Conservation (phyloP, 2,888 invertebrate genomes). For the Calameuta pallipes region DNA sequence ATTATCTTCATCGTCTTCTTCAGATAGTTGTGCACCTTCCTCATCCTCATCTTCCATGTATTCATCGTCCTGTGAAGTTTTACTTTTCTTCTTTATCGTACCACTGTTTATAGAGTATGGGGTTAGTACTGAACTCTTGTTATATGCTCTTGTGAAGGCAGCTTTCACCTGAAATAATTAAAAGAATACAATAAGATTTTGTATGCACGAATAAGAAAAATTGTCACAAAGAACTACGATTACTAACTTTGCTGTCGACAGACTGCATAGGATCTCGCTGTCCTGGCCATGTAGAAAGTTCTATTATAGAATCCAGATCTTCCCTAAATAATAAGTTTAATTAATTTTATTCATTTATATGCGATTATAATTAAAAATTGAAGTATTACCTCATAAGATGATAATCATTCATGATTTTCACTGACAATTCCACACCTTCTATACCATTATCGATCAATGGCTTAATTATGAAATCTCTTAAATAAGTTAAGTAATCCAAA, state of each 20-base stretch:
- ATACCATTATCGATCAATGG: slow-evolving; percentile 79
- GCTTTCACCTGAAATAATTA: slow-evolving; percentile 79
- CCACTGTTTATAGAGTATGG: slow-evolving; percentile 79
- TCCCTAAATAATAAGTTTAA: slow-evolving; percentile 70
- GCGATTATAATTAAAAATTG: slow-evolving; percentile 2
- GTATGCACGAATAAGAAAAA: background rate
- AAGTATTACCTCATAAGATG: slow-evolving; percentile 73
- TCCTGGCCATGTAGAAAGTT: slow-evolving; percentile 87
- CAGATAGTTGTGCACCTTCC: slow-evolving; percentile 57
- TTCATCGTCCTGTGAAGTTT: slow-evolving; percentile 62
- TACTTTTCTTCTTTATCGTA: slow-evolving; percentile 73
- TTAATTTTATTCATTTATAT: background rate
- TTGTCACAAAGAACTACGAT: slow-evolving; percentile 8
- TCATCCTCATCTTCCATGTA: slow-evolving; percentile 62
- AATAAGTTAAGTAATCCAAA: slow-evolving; percentile 86
- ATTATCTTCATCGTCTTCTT: slow-evolving; percentile 72
- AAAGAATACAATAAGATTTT: background rate
- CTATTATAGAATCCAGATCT: slow-evolving; percentile 90
- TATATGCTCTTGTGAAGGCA: slow-evolving; percentile 92
- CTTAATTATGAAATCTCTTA: slow-evolving; percentile 79
- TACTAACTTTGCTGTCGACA: slow-evolving; percentile 78
- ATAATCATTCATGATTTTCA: slow-evolving; percentile 85
- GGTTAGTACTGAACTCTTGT: slow-evolving; percentile 82
- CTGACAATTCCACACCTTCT: slow-evolving; percentile 78
- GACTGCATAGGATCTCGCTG: slow-evolving; percentile 80